Percentiles rank a stretch among this genome's conserved stretches.
Evolutionary conservation across 1,140 invertebrate species (phyloP).

Genomic region (Meloidogyne chitwoodi): DNA sequence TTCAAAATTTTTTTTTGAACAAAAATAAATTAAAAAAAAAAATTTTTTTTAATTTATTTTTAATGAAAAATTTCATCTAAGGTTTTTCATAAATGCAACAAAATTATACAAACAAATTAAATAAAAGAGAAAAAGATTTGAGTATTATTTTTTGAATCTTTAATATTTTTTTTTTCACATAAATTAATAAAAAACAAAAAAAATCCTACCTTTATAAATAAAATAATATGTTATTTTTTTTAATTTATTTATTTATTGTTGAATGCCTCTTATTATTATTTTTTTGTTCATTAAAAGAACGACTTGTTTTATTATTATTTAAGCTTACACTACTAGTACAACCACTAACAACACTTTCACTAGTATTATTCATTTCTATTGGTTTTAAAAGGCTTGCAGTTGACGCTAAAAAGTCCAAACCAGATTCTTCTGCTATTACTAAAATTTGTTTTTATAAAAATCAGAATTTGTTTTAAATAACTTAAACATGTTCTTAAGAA

Average conservation of each 20-base stretch:
- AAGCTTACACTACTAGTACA: background rate
- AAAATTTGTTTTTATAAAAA: background rate
- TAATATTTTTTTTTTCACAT: background rate
- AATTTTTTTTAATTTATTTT: background rate
- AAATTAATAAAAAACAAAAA: background rate
- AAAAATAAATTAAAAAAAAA: background rate
- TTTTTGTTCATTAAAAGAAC: background rate
- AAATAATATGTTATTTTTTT: background rate
- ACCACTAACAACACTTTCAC: too few species aligned
- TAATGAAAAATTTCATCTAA: background rate
- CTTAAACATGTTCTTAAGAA: too few species aligned
- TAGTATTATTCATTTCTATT: background rate
- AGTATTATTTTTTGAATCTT: too few species aligned
- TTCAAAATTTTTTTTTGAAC: too few species aligned
- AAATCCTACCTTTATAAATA: background rate
- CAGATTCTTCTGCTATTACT: constrained; percentile 4
- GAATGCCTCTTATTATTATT: background rate
- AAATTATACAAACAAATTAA: too few species aligned
- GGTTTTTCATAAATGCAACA: too few species aligned
- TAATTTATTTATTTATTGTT: background rate
- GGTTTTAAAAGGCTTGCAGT: constrained; percentile 24
- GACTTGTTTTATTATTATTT: background rate
- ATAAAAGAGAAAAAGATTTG: too few species aligned
- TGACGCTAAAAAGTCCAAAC: constrained; percentile 29
- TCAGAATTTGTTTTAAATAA: too few species aligned